Base-by-base conservation (phyloP, 2,888 invertebrate species). In the Hydriomena furcata region DNA sequence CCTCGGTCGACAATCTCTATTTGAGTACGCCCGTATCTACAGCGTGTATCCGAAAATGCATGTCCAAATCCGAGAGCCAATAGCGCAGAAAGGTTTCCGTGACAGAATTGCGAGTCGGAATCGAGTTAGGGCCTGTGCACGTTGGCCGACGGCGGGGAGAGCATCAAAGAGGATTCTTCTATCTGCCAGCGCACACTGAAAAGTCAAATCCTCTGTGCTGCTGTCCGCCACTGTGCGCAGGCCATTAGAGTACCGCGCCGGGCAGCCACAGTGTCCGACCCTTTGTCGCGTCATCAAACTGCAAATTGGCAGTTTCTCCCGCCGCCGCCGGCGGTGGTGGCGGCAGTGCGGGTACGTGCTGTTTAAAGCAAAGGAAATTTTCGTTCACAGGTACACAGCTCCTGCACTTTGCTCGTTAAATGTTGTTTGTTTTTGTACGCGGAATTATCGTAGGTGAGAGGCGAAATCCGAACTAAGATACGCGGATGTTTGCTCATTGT, bases 201-300 rank as follows among this genome's bases (percentile, higher is more conserved):
- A n/a, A n/a, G n/a, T n/a, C n/a, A n/a, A n/a, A n/a, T n/a, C n/a
- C n/a, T n/a, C n/a, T n/a, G n/a, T n/a, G n/a, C n/a, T n/a, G n/a
- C n/a, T n/a, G n/a, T n/a, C n/a, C n/a, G n/a, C n/a, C n/a, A n/a
- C n/a, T n/a, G n/a, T n/a, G n/a, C n/a, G n/a, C n/a, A n/a, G n/a
- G n/a, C n/a, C n/a, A n/a, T 31, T 4, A 76, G 67, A 66, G 66
- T 55, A 62, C 69, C 67, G 65, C 66, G 64, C 63, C 56, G 61
- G 56, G 48, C 61, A 60, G 60, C 61, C 68, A 57, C 58, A 54
- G 62, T 63, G 55, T 58, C 66, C 68, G 73, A 68, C 74, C 82
- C 82, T 84, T 84, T 84, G 83, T 82, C 76, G 73, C 71, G 65
- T 82, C 83, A 82, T 84, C 81, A 82, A 74, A 76, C 78, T 83